Base-by-base conservation (phyloP, 1,140 invertebrate genomes). In the Phortica variegata region DNA sequence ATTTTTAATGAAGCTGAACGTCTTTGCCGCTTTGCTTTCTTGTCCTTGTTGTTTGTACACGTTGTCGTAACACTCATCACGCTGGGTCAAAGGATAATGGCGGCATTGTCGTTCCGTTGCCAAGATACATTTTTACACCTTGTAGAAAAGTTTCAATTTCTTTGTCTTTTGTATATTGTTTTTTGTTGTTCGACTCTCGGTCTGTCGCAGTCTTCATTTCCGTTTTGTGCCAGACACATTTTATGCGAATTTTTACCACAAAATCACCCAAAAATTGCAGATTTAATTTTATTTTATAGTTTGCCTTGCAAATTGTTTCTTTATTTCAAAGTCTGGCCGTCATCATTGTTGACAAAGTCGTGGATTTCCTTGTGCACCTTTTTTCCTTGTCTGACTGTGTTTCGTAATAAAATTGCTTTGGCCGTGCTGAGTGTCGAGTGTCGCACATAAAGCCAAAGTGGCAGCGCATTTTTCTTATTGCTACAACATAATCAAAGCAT, bases 231-330 rank as follows among this genome's bases (percentile, higher is more conserved):
- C 63, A 68, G 63, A 68, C 63, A 55, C 65, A 69, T 68, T 66
- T 68, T 68, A 69, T 63, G 65, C 43, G 12, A 53, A 13, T 32
- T 9, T 39, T 19, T 17, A 31, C 12, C 43, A 36, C 21, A 29
- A 12, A 58, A 46, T 54, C 60, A 68, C 60, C 65, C 63, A 60
- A 69, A 68, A 68, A 68, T 68, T 69, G 65, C 63, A 69, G 65
- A 68, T 68, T 68, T 68, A 60, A 68, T 68, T 68, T 68, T 69
- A 68, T 68, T 68, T 38, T 68, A 19, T 7, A 18, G 9, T 6
- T 38, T 38, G 37, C 47, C 51, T 31, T 10, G 65, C 47, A 68
- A 68, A 68, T 68, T 68, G 63, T 68, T 68, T 69, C 65, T 60
- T 68, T 58, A 61, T 52, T 43, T 29, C 33, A 19, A 20, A 33